A percentile compares a stretch with the other conserved stretches of the same genome.
phyloP scores from a whole-genome alignment of 2,113 vertebrate genomes.

The Circaetus cinerascens region DNA sequence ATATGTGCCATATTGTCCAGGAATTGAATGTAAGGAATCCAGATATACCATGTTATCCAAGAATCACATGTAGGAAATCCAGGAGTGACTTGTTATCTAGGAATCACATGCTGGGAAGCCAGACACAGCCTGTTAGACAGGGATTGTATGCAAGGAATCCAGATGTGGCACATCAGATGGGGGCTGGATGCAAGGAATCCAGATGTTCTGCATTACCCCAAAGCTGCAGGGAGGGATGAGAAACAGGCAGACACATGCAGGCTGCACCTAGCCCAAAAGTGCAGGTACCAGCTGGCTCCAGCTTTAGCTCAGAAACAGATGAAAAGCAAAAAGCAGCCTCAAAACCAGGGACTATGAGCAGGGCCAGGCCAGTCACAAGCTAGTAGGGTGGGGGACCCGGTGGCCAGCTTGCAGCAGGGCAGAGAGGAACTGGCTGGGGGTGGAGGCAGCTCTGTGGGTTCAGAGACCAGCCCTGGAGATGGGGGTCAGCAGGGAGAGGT shows the following conservation, averaged over 20 bases:
- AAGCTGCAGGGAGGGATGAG: neutral
- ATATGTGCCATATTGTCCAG: slow-evolving; percentile 31
- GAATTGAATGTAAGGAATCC: slow-evolving; percentile 66
- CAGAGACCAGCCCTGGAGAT: neutral
- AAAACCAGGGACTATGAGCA: neutral
- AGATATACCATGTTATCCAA: slow-evolving; percentile 62
- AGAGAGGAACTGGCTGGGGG: neutral
- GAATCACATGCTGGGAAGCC: slow-evolving; percentile 48
- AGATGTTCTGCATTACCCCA: neutral
- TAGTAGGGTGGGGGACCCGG: rapidly evolving
- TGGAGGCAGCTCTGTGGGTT: neutral
- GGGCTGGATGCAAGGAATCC: neutral
- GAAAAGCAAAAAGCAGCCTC: neutral
- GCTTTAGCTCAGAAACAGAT: neutral
- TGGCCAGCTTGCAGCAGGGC: neutral
- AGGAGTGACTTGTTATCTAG: slow-evolving; percentile 65
- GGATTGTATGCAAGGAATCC: slow-evolving; percentile 47
- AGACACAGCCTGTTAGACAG: slow-evolving; percentile 33
- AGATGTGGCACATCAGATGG: slow-evolving; percentile 33
- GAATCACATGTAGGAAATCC: slow-evolving; percentile 66
- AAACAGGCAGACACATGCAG: neutral
- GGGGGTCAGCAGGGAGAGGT: neutral
- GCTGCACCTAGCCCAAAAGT: neutral
- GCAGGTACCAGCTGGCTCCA: neutral
- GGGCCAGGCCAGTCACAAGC: neutral